Base-by-base conservation (phyloP, 2,797 vertebrate genomes). In the Tenualosa thibaudeaui region DNA sequence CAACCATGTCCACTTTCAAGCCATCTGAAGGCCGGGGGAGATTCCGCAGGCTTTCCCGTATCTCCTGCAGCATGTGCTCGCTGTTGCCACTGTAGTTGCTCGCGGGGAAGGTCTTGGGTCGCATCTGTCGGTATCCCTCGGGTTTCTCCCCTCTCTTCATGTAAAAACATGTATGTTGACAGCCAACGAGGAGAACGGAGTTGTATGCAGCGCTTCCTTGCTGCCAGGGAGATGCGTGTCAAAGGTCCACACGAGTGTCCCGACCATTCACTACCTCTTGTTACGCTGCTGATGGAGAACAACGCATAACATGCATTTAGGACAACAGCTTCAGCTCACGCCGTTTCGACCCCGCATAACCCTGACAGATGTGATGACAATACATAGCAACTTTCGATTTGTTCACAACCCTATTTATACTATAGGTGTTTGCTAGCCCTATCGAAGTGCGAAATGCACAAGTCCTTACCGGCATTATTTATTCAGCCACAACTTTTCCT, bases 111-210 rank as follows among this genome's bases (percentile, higher is more conserved):
- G 98, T 99, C 94, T 99, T 99, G 93, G 98, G 98, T 96, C 98
- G 96, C 97, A 99, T 99, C 87, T 99, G 98, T 95, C 97, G 96
- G 95, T 97, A 95, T 94, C 97, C 97, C 95, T 99, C 98, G 92
- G 98, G 97, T 92, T 98, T 99, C 95, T 98, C 98, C 86, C 94
- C 96, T 94, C 98, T 99, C 97, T 97, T 99, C 98, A 99, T 99
- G 97, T 97, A 97, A 94, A 87, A 96, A 95, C 96, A 97, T 97
- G 93, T 97, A 97, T 94, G 88, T 93, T 78, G 89, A 92, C 89
- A 90, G 90, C 90, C 90, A 92, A 88, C 91, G 91, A 88, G 89
- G 93, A 92, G 91, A 93, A 94, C 84, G 89, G 91, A 87, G 91
- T 60, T 51, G 86, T 78, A 84, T 92, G 89, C 90, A 81, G 88